Evolutionary conservation across 1,140 invertebrate species (phyloP).

Genomic region (Adoxophyes honmai): DNA sequence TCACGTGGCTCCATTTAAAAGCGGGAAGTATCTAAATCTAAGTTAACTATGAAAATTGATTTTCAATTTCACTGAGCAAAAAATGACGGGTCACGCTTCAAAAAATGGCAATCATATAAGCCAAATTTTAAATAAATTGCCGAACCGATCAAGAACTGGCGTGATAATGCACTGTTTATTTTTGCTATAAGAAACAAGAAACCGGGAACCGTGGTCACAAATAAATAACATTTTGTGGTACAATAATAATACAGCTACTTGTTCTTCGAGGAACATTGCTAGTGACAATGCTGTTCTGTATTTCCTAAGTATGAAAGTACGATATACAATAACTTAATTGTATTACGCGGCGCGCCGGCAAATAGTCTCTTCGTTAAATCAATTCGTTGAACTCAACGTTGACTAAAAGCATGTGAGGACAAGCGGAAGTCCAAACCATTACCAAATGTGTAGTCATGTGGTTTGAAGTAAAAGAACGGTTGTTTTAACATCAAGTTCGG

Average conservation of each 20-base stretch:
- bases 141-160: no score
- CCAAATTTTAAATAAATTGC: no score
- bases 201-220: no score
- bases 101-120: conserved; percentile 24
- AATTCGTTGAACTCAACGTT: conserved; percentile 49
- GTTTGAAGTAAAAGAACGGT: conserved; percentile 29
- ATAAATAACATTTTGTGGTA: no score
- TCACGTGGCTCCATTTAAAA: conserved; percentile 35
- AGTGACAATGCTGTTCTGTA: no score
- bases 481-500: conserved; percentile 19
- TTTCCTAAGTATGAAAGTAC: no score
- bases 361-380: conserved; percentile 44
- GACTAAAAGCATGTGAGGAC: conserved; percentile 40
- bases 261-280: no score
- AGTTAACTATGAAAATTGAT: conserved; percentile 34
- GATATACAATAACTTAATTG: not conserved
- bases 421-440: conserved; percentile 61
- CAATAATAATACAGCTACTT: no score
- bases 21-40: not conserved
- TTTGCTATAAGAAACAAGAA: no score
- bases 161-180: no score
- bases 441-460: conserved; percentile 54
- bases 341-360: conserved; percentile 2
- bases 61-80: conserved; percentile 35
- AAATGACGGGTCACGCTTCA: conserved; percentile 25